Percentiles rank a stretch among this genome's conserved stretches.
These are phyloP conservation scores for Leptobrachium leishanense DNA, from an alignment of 2,113 vertebrate genomes.

Conservation along the genomic window DNA sequence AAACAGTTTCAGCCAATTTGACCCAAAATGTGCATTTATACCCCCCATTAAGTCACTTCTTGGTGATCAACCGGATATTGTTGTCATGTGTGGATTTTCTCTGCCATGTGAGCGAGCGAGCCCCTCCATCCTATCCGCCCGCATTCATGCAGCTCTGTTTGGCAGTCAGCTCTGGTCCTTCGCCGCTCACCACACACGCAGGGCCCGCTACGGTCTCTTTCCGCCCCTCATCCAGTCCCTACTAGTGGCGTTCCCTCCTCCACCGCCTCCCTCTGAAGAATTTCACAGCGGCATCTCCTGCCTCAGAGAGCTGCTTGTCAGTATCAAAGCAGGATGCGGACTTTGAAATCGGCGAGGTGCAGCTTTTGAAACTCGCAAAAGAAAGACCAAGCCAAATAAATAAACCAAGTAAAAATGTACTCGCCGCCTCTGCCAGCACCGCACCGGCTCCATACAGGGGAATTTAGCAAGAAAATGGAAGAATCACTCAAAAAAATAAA, in stretches of 20 bases:
- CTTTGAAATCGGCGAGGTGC: conserved; percentile 45
- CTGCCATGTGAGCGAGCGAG: no score
- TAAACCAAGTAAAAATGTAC: conserved; percentile 36
- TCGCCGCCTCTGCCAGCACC: conserved; percentile 8
- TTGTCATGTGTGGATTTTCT: no score
- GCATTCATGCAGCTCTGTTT: background rate
- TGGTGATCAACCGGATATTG: no score
- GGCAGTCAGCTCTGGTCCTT: conserved; percentile 33
- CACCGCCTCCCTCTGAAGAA: conserved; percentile 40
- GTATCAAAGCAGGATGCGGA: conserved; percentile 44
- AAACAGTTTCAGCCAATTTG: no score
- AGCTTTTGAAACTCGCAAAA: conserved; percentile 39
- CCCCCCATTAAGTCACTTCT: no score
- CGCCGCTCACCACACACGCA: conserved; percentile 23
- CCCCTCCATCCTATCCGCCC: no score
- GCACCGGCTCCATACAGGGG: background rate
- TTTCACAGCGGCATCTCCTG: conserved; percentile 45
- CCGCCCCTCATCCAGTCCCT: conserved; percentile 27
- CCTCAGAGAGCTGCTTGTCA: conserved; percentile 47
- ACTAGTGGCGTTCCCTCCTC: conserved; percentile 39
- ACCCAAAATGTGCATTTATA: no score
- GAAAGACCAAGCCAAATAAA: conserved; percentile 39
- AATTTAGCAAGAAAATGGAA: conserved; percentile 17
- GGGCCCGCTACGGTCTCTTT: conserved; percentile 23
- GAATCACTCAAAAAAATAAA: background rate